Evolutionary conservation across 2,797 vertebrate species (phyloP), one percentile per base, ranked within the genome.

Genomic region (Peromyscus attwateri): DNA sequence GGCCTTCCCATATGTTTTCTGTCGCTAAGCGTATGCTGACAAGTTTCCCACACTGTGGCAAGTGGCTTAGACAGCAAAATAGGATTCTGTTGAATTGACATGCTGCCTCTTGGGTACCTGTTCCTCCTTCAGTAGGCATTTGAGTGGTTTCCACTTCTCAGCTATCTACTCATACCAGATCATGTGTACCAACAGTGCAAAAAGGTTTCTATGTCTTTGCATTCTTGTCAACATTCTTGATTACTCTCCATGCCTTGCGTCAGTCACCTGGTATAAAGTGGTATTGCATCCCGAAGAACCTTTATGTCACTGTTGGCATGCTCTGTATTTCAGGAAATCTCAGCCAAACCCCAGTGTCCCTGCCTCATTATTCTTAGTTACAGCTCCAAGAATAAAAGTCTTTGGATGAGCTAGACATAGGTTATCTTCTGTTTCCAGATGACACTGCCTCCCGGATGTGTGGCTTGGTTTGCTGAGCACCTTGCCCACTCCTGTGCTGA

Each of bases 361-460:
- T 70, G 87, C n/a, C 37, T 80, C 75, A 16, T 43, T 55, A 55
- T 60, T 75, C 34, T n/a, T 93, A 71, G 23, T 40, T 60, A 52
- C 4, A 68, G 40, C 91, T 84, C 73, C 73, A 81, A 94, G 66
- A 55, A 73, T 71, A 77, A 62, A 21, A 21, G 29, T 16, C 68
- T 97, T 93, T 62, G 34, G 40, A 21, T 55, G 29, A 71, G 13
- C 70, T 84, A 57, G 37, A 85, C 66, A 40, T 17, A 76, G 23
- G 17, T 13, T 1, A 64, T 8, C 0, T 55, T 80, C 34, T 1
- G 1, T 46, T 70, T 37, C 37, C 46, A 46, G 12, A 40, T 16
- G 10, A 57, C 49, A 76, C 31, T 17, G 4, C 12, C 43, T 81
- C n/a, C 0, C 2, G 6, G 66, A 6, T 37, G 31, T 40, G 4